Base-by-base conservation (phyloP, 2,113 vertebrate genomes). In the Thomomys bottae region DNA sequence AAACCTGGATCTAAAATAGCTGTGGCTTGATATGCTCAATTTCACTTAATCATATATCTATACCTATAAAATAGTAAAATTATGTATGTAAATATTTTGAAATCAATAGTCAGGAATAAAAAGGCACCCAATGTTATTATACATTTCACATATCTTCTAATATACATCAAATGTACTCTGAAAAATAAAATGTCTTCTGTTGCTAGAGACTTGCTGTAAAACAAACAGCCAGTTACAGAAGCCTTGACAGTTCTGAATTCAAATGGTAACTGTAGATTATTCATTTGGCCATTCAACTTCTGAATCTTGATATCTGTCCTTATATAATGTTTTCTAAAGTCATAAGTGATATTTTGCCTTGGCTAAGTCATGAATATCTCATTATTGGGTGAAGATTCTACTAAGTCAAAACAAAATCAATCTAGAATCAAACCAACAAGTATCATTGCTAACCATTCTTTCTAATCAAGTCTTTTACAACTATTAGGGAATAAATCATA, bases 181-280 rank as follows among this genome's bases (percentile, higher is more conserved):
- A 89, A 61, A 89, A 85, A 91, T 79, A 61, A 17, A 42, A 66
- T 9, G 36, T 82, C 26, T 30, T 14, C 1, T 26, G 1, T 34
- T 91, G 85, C 38, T 81, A 87, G 75, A 77, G 24, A 32, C 15
- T 67, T 81, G 9, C 92, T 30, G 78, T 78, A 92, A 87, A 72
- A 26, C 40, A 73, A n/a, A 28, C 1, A 79, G 70, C 59, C 64
- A 63, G 18, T 85, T 42, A 87, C 4, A 38, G 34, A 91, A 67
- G 17, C 34, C 11, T 59, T 26, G 2, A 30, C 78, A 14, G 28
- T 12, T 96, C 89, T 36, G 8, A 82, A 42, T 82, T 59, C 66
- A 94, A 95, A 90, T 85, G 36, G 0, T 77, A 64, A 64, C 57
- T 90, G 66, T 79, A 81, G 6, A 49, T 54, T 89, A 82, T 34